These are phyloP conservation scores for Polypterus bichir DNA, from an alignment of 2,113 vertebrate species.

Conservation along the genomic window DNA sequence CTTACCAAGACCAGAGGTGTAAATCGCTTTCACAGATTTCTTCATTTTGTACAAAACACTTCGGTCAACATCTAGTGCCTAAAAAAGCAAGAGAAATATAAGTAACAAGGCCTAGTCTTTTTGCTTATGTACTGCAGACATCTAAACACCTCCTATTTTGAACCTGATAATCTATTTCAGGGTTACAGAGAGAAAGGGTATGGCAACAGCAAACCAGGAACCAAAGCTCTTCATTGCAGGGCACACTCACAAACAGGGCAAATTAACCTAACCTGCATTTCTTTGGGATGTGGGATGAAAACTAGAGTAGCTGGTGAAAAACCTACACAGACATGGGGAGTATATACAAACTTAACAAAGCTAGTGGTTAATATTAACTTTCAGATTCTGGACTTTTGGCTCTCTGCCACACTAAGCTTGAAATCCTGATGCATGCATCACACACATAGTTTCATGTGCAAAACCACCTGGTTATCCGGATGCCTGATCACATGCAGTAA, in stretches of 20 bases:
- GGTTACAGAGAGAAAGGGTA: background rate
- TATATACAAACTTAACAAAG: no score
- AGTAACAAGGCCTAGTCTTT: background rate
- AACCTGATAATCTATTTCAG: background rate
- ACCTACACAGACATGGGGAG: no score
- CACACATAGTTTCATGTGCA: no score
- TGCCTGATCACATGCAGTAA: no score
- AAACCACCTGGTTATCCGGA: no score
- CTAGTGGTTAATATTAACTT: no score
- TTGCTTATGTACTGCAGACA: background rate
- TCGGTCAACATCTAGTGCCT: slow-evolving; percentile 94
- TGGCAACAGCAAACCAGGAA: slow-evolving; percentile 6
- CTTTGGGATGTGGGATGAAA: no score
- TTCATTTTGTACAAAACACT: slow-evolving; percentile 98
- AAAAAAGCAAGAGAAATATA: slow-evolving; percentile 20
- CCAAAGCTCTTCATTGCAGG: background rate
- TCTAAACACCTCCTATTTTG: background rate
- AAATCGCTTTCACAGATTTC: slow-evolving; percentile 97
- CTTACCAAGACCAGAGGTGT: slow-evolving; percentile 89
- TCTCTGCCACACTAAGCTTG: no score
- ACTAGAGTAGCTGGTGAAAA: no score
- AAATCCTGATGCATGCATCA: no score
- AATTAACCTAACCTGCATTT: slow-evolving; percentile 4
- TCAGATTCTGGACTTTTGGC: no score
- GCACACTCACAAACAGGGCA: slow-evolving; percentile 7